Evolutionary conservation across 2,797 vertebrate species (phyloP).

Genomic region (Bradypodion pumilum): DNA sequence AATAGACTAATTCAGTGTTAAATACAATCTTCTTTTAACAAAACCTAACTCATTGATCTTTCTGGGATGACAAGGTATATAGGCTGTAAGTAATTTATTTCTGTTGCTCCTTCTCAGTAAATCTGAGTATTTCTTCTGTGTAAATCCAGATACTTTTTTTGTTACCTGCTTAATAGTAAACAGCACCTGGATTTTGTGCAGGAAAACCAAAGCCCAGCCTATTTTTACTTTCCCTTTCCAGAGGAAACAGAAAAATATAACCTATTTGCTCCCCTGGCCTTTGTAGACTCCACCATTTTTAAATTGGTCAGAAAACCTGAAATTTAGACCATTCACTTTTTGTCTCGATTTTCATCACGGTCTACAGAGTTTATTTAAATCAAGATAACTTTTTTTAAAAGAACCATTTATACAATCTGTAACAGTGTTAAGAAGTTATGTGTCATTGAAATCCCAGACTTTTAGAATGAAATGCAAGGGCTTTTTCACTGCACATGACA

Average conservation of each 20-base stretch:
- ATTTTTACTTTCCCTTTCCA: conserved; percentile 17
- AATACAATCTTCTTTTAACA: neutral
- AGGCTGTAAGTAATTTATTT: neutral
- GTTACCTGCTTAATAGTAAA: conserved; percentile 7
- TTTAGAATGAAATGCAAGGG: conserved; percentile 46
- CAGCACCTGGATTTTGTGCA: neutral
- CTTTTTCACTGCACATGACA: neutral
- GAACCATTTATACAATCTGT: neutral
- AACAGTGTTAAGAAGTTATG: neutral
- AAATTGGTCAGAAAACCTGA: conserved; percentile 9
- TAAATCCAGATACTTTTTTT: conserved; percentile 19
- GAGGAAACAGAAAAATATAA: neutral
- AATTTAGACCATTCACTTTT: conserved; percentile 3
- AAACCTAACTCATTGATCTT: neutral
- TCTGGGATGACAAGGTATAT: neutral
- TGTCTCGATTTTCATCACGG: conserved; percentile 10
- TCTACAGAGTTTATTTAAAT: conserved; percentile 18
- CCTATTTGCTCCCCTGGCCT: neutral
- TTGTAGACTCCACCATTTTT: neutral
- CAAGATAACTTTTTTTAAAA: conserved; percentile 1
- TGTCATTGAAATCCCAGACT: conserved; percentile 30
- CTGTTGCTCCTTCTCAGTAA: conserved; percentile 1
- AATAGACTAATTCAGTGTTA: neutral
- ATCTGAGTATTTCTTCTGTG: neutral
- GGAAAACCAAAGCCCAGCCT: neutral